Evolutionary conservation across 1,140 invertebrate genomes (phyloP).

Genomic region (Drosophila orena): DNA sequence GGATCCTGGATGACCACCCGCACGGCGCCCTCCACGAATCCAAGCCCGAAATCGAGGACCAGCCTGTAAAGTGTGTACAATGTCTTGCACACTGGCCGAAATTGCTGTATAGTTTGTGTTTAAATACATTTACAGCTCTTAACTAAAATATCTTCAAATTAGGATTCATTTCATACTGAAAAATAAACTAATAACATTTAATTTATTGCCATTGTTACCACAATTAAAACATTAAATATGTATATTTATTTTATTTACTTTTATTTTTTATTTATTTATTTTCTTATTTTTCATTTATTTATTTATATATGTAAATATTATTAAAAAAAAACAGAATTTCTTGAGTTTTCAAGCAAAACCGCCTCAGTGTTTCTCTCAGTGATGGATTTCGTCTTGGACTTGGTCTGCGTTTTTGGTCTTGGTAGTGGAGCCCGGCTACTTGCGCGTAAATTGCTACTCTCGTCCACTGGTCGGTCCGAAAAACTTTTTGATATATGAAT

Average conservation of each 20-base stretch:
- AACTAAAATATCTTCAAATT: background rate
- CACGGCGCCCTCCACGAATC: slow-evolving; percentile 11
- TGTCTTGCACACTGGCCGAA: slow-evolving; percentile 23
- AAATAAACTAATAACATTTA: background rate
- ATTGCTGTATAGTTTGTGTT: background rate
- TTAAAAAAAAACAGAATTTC: no score
- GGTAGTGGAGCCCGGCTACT: slow-evolving; percentile 57
- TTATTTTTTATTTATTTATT: no score
- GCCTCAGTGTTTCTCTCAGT: background rate
- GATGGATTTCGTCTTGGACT: slow-evolving; percentile 24
- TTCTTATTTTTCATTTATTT: no score
- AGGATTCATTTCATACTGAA: background rate
- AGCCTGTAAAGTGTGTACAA: slow-evolving; percentile 55
- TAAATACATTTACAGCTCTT: background rate
- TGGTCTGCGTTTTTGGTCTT: slow-evolving; percentile 30
- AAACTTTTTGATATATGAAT: slow-evolving; percentile 83
- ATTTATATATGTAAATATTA: no score
- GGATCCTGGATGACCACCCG: slow-evolving; percentile 40
- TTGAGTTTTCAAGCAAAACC: background rate
- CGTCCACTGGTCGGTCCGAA: slow-evolving; percentile 56
- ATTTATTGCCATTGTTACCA: no score
- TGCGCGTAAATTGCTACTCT: slow-evolving; percentile 81
- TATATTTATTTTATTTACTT: no score
- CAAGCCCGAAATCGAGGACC: slow-evolving; percentile 29
- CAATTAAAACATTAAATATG: no score